Evolutionary conservation across 2,113 vertebrate genomes (phyloP).

Genomic region (Picathartes gymnocephalus): DNA sequence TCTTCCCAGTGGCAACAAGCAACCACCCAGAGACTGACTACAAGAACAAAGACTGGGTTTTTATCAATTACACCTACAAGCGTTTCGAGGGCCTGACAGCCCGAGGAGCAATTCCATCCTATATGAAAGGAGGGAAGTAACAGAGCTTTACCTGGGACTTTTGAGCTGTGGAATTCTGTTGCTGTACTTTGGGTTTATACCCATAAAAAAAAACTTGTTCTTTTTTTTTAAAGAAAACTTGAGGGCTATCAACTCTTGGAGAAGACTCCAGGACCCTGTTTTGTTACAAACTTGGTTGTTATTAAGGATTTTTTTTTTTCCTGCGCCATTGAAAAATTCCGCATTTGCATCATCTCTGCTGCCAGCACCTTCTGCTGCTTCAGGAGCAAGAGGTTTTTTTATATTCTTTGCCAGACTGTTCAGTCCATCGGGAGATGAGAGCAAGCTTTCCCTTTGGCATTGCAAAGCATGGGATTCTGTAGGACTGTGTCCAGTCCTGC

Average conservation of each 20-base stretch:
- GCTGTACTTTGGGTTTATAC: background rate
- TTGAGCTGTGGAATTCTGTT: background rate
- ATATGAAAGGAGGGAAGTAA: slow-evolving; percentile 93
- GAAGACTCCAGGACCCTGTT: background rate
- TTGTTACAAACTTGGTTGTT: background rate
- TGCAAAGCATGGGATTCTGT: background rate
- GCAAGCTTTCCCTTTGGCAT: background rate
- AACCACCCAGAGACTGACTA: slow-evolving; percentile 92
- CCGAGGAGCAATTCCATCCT: slow-evolving; percentile 93
- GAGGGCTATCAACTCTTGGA: slow-evolving; percentile 31
- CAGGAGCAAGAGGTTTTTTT: background rate
- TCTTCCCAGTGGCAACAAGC: slow-evolving; percentile 73
- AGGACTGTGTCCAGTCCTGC: background rate
- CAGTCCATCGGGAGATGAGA: background rate
- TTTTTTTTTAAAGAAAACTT: background rate
- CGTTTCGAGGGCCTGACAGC: slow-evolving; percentile 96
- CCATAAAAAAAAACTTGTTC: background rate
- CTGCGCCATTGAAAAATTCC: background rate
- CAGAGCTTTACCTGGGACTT: background rate
- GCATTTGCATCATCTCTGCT: background rate
- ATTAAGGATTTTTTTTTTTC: background rate
- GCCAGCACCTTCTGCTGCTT: slow-evolving; percentile 31
- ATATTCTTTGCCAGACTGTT: background rate
- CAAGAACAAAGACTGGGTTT: slow-evolving; percentile 99
- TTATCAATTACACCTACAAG: slow-evolving; percentile 99